Evolutionary conservation across 2,888 invertebrate species (phyloP), one percentile per base, ranked within the genome.

Genomic region (Lasioglossum vierecki): DNA sequence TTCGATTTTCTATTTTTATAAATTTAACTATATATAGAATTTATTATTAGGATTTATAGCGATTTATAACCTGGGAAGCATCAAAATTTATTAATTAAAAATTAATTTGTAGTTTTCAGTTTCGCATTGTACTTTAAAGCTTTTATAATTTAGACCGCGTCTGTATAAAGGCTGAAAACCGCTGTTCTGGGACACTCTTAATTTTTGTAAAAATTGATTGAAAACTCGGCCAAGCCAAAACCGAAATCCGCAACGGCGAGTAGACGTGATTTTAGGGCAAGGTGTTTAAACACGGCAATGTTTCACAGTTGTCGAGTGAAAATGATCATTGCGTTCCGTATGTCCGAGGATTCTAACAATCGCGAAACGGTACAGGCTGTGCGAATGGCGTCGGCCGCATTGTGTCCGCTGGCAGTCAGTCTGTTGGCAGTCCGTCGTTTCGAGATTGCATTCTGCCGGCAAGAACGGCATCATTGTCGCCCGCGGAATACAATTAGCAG

Each of bases 401-500:
- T 85, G 84, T 85, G 71, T 26, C 76, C 66, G 44, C 49, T 53
- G 53, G 53, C 53, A 53, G 53, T 53, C n/a, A n/a, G 53, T 53
- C 53, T 44, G 44, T 35, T 49, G 76, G 80, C 26, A 77, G 68
- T 49, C 63, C 75, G 76, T 39, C 82, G 80, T 87, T 79, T 79
- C 85, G 83, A 88, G 88, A 90, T 90, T 89, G 91, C 89, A 90
- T 89, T 89, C 85, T 83, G 83, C 86, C 86, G 84, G 18, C 39
- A 77, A 53, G 77, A 46, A 93, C 63, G 93, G 93, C 94, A 93
- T 94, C 93, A 93, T 94, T 94, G 94, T 93, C 93, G 92, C 92
- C 89, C 86, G 92, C 91, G 94, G 93, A 94, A 94, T 93, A 95
- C 95, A 95, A 95, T 95, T 95, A 95, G 95, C 95, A 95, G 95